Evolutionary conservation across 2,797 vertebrate species (phyloP), one percentile per base, ranked within the genome.

Genomic region (Leucoraja ocellata): DNA sequence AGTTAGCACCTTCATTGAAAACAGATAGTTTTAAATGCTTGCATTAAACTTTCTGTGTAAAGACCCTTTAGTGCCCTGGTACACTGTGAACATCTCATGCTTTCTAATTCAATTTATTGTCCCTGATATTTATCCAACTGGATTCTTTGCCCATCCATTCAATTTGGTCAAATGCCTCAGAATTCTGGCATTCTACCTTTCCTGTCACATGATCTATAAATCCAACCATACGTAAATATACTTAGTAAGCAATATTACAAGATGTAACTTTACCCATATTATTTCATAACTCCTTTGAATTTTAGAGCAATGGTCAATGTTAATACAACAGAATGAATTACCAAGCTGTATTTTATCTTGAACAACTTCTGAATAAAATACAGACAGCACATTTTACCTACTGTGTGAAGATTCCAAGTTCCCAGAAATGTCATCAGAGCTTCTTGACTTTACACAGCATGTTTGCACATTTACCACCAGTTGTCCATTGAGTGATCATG

Each of bases 141-240:
- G n/a, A 10, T 77, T 77, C 25, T 63, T n/a, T 61, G 58, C 13
- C 25, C 25, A 63, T n/a, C 58, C 11, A n/a, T 61, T 86, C 58
- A 86, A 63, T n/a, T 86, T 86, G 83, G 28, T n/a, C 58, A n/a
- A 63, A n/a, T 86, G 25, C 83, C 28, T 84, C 58, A 10, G 23
- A 84, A 84, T 61, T 61, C 54, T n/a, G 25, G 63, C 58, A 63
- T 32, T 65, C 28, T 88, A 32, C 6, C 61, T 65, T 32, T n/a
- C 14, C 32, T 88, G 84, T 88, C 84, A 65, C n/a, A 65, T 65
- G 61, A 88, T 88, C 84, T 65, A 23, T 74, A 74, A 74, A 23
- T 74, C 5, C 23, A 74, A 74, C 6, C 36, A 65, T n/a, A n/a
- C 13, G 6, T 88, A 32, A 32, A 58, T 58, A 1, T 58, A 83